Conservation (phyloP, 2,113 vertebrate species). For the Nycticorax nycticorax region DNA sequence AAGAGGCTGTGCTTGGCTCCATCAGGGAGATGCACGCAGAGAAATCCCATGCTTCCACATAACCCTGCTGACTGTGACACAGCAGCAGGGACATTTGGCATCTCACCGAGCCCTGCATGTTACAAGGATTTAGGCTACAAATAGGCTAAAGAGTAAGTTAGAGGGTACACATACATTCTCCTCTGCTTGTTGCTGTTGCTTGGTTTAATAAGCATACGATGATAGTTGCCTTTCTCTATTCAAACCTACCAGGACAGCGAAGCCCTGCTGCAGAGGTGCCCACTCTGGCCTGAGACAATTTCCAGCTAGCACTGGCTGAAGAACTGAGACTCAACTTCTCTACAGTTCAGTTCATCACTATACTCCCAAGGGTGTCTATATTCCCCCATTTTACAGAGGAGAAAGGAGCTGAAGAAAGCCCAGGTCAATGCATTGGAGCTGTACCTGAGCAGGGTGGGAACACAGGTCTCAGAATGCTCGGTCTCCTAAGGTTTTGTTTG, state of each 20-base stretch:
- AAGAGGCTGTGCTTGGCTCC: not conserved
- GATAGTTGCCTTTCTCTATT: not conserved
- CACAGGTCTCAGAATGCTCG: not conserved
- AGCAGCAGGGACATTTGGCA: not conserved
- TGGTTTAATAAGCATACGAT: not conserved
- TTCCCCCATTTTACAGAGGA: not conserved
- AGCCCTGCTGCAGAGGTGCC: not conserved
- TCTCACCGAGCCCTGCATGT: not conserved
- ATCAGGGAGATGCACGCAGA: not conserved
- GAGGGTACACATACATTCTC: not conserved
- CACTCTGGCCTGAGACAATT: not conserved
- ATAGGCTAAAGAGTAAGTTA: not conserved
- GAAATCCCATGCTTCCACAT: not conserved
- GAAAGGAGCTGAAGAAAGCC: not conserved
- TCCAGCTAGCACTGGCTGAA: not conserved
- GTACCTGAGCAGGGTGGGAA: not conserved
- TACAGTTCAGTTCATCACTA: not conserved
- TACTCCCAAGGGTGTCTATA: not conserved
- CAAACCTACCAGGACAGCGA: not conserved
- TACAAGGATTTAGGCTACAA: not conserved
- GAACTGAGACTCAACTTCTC: not conserved
- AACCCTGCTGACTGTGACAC: not conserved
- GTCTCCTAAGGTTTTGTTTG: not conserved
- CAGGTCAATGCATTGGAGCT: not conserved
- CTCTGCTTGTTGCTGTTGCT: not conserved